Evolutionary conservation across 2,888 invertebrate genomes (phyloP), one percentile per base, ranked within the genome.

Genomic region (Sericinus montela): DNA sequence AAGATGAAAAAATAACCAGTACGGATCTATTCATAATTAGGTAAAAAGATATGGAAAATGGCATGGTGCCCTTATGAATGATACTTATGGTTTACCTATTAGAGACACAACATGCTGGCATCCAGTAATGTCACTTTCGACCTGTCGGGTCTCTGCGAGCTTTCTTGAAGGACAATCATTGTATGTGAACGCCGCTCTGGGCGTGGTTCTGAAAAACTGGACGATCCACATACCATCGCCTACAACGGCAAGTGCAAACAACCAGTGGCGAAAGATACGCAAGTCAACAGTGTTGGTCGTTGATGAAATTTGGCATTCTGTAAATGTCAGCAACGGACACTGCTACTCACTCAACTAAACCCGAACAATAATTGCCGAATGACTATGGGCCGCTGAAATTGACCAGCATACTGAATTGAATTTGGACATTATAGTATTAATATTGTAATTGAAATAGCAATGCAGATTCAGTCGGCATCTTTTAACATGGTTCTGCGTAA

Each of bases 201-300:
- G 87, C 87, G 86, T 77, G 72, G 81, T 71, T 88, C 88, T 88
- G 88, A 88, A 88, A 88, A 88, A 88, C 88, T 88, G 86, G 88
- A 87, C 87, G 87, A 87, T 88, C 88, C 88, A 87, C 85, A 86
- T 77, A 86, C 87, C 83, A 86, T 79, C 87, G 88, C 86, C 88
- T 86, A 87, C 81, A 82, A 77, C 81, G 82, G 81, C 80, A 75
- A 75, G 76, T 72, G 83, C 81, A 80, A 67, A 75, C 77, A 80
- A 79, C 79, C 72, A 81, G 79, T 79, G 76, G 72, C 80, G 67
- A 71, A 61, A 75, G 58, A 65, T 66, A 63, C 65, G 71, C 70
- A 67, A 85, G 74, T 68, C 56, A 79, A 73, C 80, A 77, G 80
- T 86, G 83, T 75, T 79, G 77, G 57, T 71, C 84, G 84, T 86